A percentile compares a stretch with the other conserved stretches of the same genome.
These are phyloP conservation scores for Lethrus apterus DNA, from an alignment of 1,140 invertebrate species.

Conservation along the genomic window DNA sequence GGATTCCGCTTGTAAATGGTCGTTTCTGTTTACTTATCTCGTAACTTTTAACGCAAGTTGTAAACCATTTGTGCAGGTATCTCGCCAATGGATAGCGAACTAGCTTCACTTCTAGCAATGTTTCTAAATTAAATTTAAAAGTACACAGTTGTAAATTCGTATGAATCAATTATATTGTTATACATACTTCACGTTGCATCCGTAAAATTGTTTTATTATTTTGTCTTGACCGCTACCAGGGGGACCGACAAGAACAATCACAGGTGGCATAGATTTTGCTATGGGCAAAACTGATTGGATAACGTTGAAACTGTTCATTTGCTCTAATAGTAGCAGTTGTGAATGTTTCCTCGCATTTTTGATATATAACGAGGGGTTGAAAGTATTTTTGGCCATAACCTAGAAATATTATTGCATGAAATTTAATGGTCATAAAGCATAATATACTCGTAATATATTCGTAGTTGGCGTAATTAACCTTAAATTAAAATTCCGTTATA, in stretches of 20 bases:
- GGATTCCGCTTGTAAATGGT: no score
- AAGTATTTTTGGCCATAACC: neutral
- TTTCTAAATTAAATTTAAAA: no score
- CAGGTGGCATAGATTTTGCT: conserved; percentile 18
- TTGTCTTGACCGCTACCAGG: conserved; percentile 18
- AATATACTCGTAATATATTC: no score
- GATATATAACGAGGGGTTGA: neutral
- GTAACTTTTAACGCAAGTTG: no score
- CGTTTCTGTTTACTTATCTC: no score
- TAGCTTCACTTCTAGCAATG: no score
- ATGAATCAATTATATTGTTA: no score
- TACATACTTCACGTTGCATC: conserved; percentile 14
- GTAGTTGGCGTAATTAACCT: no score
- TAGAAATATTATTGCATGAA: neutral
- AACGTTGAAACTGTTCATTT: neutral
- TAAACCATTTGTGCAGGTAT: no score
- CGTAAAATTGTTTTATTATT: conserved; percentile 20
- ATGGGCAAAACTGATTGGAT: conserved; percentile 18
- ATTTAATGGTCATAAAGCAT: neutral
- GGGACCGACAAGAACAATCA: conserved; percentile 30
- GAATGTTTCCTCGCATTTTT: neutral
- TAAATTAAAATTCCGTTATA: no score
- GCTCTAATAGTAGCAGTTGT: conserved; percentile 7
- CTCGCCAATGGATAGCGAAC: no score
- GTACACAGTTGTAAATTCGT: no score